Evolutionary conservation across 2,888 invertebrate species (phyloP).

Genomic region (Adineta ricciae): DNA sequence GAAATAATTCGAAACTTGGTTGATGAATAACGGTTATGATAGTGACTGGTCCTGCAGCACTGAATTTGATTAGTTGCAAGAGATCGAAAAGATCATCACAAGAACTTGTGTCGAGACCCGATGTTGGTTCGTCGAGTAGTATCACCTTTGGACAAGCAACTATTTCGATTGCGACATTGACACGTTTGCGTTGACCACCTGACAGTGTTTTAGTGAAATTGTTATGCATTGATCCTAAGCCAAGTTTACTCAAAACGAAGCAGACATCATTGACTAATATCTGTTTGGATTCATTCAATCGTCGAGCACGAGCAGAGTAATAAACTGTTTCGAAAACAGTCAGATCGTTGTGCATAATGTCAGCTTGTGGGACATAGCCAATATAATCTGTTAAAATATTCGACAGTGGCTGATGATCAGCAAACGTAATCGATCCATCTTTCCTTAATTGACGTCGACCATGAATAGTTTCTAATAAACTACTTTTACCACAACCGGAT

Average conservation of each 20-base stretch:
- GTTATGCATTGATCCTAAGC: neutral
- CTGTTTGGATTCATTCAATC: neutral
- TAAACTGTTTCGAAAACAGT: neutral
- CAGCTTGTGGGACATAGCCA: neutral
- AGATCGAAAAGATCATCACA: neutral
- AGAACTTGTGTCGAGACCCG: neutral
- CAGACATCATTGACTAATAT: neutral
- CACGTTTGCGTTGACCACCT: neutral
- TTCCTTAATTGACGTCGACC: neutral
- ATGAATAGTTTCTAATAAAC: neutral
- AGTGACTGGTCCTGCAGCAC: neutral
- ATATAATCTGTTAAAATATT: neutral
- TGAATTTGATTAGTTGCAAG: neutral
- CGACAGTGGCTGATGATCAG: neutral
- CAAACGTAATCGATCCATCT: neutral
- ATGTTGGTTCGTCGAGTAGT: neutral
- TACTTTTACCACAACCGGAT: conserved; percentile 1
- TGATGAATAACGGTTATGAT: neutral
- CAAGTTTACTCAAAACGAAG: neutral
- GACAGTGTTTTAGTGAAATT: neutral
- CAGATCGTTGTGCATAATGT: neutral
- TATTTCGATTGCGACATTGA: neutral
- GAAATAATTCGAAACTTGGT: neutral
- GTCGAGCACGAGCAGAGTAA: neutral
- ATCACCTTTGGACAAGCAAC: neutral